Percentiles rank a stretch among this genome's conserved stretches.
phyloP scores from a whole-genome alignment of 2,797 vertebrate species.

The Microchirus variegatus region DNA sequence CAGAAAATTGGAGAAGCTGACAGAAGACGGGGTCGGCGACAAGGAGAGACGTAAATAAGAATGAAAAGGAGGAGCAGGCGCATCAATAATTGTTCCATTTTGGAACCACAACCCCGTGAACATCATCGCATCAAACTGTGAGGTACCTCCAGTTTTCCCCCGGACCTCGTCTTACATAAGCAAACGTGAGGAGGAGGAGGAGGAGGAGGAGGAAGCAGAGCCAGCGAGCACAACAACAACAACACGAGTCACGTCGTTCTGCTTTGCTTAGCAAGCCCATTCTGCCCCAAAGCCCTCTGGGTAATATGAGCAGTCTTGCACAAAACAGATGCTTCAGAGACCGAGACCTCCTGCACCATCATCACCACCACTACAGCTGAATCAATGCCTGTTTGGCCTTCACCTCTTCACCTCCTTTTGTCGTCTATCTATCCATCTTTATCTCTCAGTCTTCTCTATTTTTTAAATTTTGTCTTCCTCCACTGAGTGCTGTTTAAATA shows the following conservation, averaged over 20 bases:
- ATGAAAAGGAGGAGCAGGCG: too few relatives aligned
- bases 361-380: conserved; percentile 15
- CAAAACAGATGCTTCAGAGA: conserved; percentile 39
- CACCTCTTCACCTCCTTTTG: neutral
- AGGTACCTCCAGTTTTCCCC: too few relatives aligned
- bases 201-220: neutral
- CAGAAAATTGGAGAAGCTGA: too few relatives aligned
- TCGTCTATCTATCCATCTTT: neutral
- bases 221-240: neutral
- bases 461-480: neutral
- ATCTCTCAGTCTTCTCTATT: neutral
- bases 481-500: neutral
- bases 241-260: neutral
- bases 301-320: conserved; percentile 47
- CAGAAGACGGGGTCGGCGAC: too few relatives aligned
- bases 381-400: conserved; percentile 34
- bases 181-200: neutral
- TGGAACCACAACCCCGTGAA: too few relatives aligned
- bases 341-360: neutral
- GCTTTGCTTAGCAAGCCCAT: neutral
- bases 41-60: too few relatives aligned
- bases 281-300: conserved; percentile 45
- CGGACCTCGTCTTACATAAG: too few relatives aligned
- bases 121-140: too few relatives aligned
- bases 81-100: too few relatives aligned